phyloP scores from a whole-genome alignment of 2,113 vertebrate species.

The Oreotrochilus melanogaster region DNA sequence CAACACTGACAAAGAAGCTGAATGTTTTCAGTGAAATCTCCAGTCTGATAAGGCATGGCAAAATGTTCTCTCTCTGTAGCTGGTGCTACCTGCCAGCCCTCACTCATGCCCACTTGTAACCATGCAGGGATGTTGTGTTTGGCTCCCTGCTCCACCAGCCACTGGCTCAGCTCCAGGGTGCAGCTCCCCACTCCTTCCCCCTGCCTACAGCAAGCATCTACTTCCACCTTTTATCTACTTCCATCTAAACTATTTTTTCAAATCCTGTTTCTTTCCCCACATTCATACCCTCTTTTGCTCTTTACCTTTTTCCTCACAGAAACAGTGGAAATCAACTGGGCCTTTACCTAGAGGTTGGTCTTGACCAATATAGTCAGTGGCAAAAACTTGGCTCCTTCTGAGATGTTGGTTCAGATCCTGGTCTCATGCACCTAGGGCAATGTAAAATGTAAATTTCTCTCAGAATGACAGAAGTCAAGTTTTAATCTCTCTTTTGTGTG shows the following conservation, averaged over 20 bases:
- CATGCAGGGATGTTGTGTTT: neutral
- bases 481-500: neutral
- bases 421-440: neutral
- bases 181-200: neutral
- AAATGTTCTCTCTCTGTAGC: neutral
- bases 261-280: neutral
- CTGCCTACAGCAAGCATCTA: rapidly evolving
- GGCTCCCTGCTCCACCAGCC: rapidly evolving
- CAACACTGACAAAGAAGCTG: neutral
- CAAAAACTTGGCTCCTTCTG: neutral
- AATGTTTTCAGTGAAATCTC: neutral
- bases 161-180: rapidly evolving
- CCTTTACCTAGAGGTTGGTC: neutral
- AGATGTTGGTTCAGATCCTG: neutral
- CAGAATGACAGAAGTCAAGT: neutral
- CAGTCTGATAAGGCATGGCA: neutral
- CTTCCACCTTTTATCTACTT: neutral
- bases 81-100: neutral
- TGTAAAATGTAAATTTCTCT: neutral
- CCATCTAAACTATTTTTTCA: neutral
- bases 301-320: neutral
- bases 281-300: neutral
- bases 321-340: neutral
- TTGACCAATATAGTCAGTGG: neutral
- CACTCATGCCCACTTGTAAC: rapidly evolving